Evolutionary conservation across 2,888 invertebrate species (phyloP).

Genomic region (Dinocampus coccinellae): DNA sequence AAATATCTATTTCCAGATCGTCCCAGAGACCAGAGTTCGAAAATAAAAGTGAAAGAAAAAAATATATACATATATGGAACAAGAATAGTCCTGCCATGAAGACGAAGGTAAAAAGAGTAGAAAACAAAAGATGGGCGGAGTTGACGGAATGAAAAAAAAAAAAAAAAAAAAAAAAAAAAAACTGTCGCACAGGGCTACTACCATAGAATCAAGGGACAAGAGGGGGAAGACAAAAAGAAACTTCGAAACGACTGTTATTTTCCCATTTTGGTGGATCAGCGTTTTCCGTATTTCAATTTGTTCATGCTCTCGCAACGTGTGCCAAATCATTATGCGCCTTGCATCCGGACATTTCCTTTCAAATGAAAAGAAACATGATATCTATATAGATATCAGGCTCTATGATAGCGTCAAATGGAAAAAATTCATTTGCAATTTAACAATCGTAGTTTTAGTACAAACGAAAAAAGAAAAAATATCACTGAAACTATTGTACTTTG

Average conservation of each 20-base stretch:
- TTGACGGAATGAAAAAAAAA: neutral
- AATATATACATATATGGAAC: conserved; percentile 6
- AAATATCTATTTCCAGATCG: conserved; percentile 10
- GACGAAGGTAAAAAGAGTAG: neutral
- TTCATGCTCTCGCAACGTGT: neutral
- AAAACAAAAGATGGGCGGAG: neutral
- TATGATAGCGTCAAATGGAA: neutral
- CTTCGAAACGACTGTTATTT: conserved; percentile 44
- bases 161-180: no score
- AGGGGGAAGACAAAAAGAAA: conserved; percentile 37
- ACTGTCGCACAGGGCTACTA: conserved; percentile 29
- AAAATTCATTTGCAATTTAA: no score
- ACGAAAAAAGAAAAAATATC: no score
- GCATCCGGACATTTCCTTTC: neutral
- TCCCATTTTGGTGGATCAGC: conserved; percentile 8
- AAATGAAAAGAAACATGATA: neutral
- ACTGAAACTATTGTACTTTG: no score
- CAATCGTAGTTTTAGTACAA: neutral
- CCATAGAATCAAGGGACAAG: conserved; percentile 29
- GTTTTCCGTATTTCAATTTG: conserved; percentile 2
- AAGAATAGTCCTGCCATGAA: neutral
- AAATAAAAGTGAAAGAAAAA: conserved; percentile 18
- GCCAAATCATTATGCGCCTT: neutral
- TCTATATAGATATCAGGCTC: neutral
- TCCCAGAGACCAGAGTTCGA: neutral